phyloP scores from a whole-genome alignment of 2,113 vertebrate species.

The Probosciger aterrimus region DNA sequence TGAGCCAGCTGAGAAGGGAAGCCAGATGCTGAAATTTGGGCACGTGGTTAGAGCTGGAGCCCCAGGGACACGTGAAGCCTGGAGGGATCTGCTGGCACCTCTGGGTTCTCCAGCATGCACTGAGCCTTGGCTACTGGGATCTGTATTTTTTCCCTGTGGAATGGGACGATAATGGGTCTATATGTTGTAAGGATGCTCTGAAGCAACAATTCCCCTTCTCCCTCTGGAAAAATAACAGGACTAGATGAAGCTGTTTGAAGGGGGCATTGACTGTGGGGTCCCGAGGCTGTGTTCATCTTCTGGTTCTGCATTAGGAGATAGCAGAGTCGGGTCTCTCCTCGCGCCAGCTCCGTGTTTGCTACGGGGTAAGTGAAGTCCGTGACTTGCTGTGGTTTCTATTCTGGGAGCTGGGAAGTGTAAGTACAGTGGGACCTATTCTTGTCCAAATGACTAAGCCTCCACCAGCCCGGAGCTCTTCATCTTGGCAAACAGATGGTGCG shows the following conservation, averaged over 20 bases:
- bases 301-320: background rate
- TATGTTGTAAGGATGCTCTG: background rate
- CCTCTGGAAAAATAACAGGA: background rate
- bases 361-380: background rate
- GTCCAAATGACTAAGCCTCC: slow-evolving; percentile 2
- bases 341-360: background rate
- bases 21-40: background rate
- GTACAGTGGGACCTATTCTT: slow-evolving; percentile 37
- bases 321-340: background rate
- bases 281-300: background rate
- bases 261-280: accelerated
- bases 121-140: background rate
- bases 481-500: slow-evolving; percentile 47
- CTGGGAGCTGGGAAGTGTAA: background rate
- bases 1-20: background rate
- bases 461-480: slow-evolving; percentile 14
- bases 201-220: background rate
- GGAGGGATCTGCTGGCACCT: background rate
- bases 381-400: background rate
- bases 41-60: background rate
- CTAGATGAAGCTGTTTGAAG: background rate
- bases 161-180: accelerated
- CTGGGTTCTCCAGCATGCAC: background rate
- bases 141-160: background rate
- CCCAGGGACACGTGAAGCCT: background rate